Evolutionary conservation across 23 tunicate species (phyloP).

Genomic region (Styela clava): DNA sequence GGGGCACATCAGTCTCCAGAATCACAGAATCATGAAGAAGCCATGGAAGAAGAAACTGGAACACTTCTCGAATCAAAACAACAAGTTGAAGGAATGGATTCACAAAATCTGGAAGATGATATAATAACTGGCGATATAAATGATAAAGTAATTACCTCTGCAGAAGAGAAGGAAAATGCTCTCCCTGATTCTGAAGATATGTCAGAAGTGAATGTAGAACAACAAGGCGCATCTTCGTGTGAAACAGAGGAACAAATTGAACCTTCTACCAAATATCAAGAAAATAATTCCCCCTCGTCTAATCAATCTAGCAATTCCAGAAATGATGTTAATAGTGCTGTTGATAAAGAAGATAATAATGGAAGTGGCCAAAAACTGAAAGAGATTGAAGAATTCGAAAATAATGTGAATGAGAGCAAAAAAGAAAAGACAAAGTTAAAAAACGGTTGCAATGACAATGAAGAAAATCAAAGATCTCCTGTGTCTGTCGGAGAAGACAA

Average conservation of each 20-base stretch:
- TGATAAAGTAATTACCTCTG: background rate
- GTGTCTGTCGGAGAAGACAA: background rate
- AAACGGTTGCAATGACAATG: background rate
- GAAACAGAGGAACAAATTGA: constrained; percentile 1
- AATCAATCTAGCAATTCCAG: no score
- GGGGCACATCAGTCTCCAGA: background rate
- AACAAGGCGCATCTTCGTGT: background rate
- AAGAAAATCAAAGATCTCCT: background rate
- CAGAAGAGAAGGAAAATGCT: background rate
- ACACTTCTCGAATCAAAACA: background rate
- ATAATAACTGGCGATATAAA: background rate
- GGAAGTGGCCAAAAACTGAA: background rate
- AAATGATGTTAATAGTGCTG: background rate
- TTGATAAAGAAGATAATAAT: background rate
- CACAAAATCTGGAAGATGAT: background rate
- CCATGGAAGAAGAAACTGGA: constrained; percentile 8
- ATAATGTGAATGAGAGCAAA: no score
- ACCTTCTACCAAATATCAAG: no score
- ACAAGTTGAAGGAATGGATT: background rate
- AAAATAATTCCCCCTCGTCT: no score
- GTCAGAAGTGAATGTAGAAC: background rate
- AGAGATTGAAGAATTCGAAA: background rate
- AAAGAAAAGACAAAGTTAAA: background rate
- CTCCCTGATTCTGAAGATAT: constrained; percentile 1
- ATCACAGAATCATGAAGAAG: background rate